phyloP scores from a whole-genome alignment of 2,888 invertebrate species.

The Helleia helle region DNA sequence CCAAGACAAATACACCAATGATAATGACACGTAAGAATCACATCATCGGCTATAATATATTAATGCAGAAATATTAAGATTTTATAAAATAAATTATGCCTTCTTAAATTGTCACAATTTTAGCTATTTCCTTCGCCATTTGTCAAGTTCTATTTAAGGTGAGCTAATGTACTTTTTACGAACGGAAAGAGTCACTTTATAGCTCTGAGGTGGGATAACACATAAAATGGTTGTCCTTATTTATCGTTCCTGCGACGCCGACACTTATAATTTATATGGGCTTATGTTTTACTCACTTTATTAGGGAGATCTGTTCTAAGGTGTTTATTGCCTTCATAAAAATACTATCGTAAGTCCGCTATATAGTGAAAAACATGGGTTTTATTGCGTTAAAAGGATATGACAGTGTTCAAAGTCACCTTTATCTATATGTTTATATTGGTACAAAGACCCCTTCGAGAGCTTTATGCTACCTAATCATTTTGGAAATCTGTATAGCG shows the following conservation, averaged over 20 bases:
- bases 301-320: neutral
- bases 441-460: too few species aligned
- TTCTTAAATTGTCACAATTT: too few species aligned
- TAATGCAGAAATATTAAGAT: too few species aligned
- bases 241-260: neutral
- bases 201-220: neutral
- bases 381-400: neutral
- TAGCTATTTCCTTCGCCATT: neutral
- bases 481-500: too few species aligned
- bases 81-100: too few species aligned
- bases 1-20: too few species aligned
- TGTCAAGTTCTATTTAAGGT: neutral
- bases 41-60: too few species aligned
- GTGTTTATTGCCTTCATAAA: slow-evolving; percentile 5
- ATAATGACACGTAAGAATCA: too few species aligned
- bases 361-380: neutral
- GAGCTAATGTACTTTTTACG: slow-evolving; percentile 2
- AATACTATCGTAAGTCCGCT: neutral
- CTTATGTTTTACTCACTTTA: slow-evolving; percentile 11
- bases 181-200: slow-evolving; percentile 1
- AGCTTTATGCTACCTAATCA: too few species aligned
- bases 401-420: too few species aligned
- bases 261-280: slow-evolving; percentile 10
- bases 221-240: slow-evolving; percentile 6
- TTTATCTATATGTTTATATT: too few species aligned